Evolutionary conservation across 2,888 invertebrate species (phyloP), one percentile per base, ranked within the genome.

Genomic region (Drosophila neotestacea): DNA sequence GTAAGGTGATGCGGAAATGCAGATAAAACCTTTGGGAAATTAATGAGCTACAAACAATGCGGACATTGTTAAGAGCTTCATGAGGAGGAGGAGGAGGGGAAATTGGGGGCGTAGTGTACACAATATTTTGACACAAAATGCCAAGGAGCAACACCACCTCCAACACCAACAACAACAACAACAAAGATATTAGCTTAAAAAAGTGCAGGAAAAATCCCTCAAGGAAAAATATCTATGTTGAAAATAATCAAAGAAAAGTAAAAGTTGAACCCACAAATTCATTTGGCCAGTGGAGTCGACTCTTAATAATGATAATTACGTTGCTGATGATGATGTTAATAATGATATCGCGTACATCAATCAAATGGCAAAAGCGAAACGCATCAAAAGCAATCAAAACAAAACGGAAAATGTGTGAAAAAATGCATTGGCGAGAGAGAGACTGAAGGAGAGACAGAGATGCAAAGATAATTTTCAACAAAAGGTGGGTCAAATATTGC

Each of bases 11-110:
- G 76, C 88, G 84, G 89, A 85, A 85, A 85, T 89, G 84, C 89
- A 89, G 84, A 85, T 85, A 84, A 88, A 86, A 74, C 87, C 85
- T 85, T 85, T 77, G 79, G 66, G 64, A 85, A 85, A 89, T 89
- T 85, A 85, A 85, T 85, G 89, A 85, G 84, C 89, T 87, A 70
- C 73, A 87, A 87, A 74, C 84, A 85, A 85, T 85, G 84, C 84
- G 84, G 84, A 85, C 84, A 85, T 85, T 87, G 88, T 87, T 87
- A 74, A 48, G 47, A 41, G 28, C 55, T 28, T 27, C 32, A 16
- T 11, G 13, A 2, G 22, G 38, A 2, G 22, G 38, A 34, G 51
- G 5, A 30, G 44, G 9, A 38, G 46, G 41, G 11, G 42, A 30
- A 22, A 3, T 22, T 0, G 30, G 54, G 22, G 38, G 9, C 9